phyloP scores from a whole-genome alignment of 2,797 vertebrate genomes.

The Gobionotothen gibberifrons region DNA sequence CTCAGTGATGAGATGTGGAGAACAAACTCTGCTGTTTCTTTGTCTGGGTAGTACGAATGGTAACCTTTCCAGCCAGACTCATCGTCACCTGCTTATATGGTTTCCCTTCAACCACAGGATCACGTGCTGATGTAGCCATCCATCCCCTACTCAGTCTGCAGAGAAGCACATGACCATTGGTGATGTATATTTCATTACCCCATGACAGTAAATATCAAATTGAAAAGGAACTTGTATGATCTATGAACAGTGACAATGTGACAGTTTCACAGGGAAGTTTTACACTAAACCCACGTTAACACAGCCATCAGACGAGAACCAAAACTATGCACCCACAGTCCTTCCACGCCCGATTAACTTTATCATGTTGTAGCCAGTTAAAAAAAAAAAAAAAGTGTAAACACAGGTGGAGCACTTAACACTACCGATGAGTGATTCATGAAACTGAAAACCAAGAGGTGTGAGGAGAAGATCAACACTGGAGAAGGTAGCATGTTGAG shows the following conservation, averaged over 20 bases:
- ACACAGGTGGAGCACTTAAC: constrained; percentile 56
- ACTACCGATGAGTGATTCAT: constrained; percentile 48
- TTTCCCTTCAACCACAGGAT: constrained; percentile 66
- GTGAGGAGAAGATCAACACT: constrained; percentile 11
- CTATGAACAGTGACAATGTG: constrained; percentile 9
- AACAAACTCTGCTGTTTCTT: constrained; percentile 1
- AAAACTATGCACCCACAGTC: constrained; percentile 55
- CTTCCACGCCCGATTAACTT: constrained; percentile 37
- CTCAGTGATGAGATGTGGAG: constrained; percentile 9
- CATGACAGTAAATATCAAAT: background rate
- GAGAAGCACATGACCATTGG: background rate
- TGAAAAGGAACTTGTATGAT: background rate
- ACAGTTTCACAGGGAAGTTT: background rate
- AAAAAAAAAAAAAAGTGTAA: background rate
- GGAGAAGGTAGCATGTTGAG: background rate
- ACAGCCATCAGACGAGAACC: constrained; percentile 15
- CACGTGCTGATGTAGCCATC: constrained; percentile 40
- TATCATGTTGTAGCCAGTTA: constrained; percentile 22
- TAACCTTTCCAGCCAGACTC: constrained; percentile 10
- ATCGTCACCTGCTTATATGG: constrained; percentile 68
- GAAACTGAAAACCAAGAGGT: constrained; percentile 59
- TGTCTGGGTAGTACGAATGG: constrained; percentile 12
- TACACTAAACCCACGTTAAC: background rate
- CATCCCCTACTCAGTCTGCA: constrained; percentile 2
- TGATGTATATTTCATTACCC: background rate